Conservation (phyloP, 2,113 vertebrate species). For the Oplegnathus fasciatus region DNA sequence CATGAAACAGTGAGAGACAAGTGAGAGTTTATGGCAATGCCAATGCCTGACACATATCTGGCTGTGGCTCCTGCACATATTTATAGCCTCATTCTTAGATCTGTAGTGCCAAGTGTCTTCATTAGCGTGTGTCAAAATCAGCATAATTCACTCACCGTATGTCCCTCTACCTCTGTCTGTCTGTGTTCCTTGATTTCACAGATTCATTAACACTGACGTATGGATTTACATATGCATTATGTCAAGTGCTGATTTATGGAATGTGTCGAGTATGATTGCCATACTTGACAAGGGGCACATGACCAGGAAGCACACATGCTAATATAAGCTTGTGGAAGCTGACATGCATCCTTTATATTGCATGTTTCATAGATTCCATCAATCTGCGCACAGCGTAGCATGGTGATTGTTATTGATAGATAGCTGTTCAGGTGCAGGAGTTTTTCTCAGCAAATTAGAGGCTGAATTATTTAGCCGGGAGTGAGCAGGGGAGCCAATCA, state of each 20-base stretch:
- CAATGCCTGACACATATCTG: neutral
- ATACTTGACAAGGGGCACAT: neutral
- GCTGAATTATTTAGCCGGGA: constrained; percentile 48
- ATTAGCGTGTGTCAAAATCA: constrained; percentile 4
- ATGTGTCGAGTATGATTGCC: neutral
- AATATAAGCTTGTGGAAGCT: constrained; percentile 1
- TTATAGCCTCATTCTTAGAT: constrained; percentile 38
- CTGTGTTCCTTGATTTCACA: neutral
- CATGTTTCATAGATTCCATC: neutral
- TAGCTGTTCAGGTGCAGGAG: constrained; percentile 34
- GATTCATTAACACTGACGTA: neutral
- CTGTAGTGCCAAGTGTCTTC: neutral
- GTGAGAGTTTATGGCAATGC: constrained; percentile 1
- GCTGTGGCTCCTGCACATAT: constrained; percentile 2
- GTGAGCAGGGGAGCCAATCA: constrained; percentile 66
- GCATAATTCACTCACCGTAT: neutral
- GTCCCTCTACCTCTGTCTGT: neutral
- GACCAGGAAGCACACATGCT: constrained; percentile 3
- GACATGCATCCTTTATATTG: neutral
- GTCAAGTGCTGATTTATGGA: neutral
- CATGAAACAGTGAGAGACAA: constrained; percentile 3
- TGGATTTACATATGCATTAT: neutral
- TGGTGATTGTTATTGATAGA: neutral
- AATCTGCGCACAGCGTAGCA: neutral
- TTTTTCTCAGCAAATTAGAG: constrained; percentile 65